A percentile compares a stretch with the other conserved stretches of the same genome.
phyloP scores from a whole-genome alignment of 2,888 invertebrate genomes.

The Odontocerum albicorne region DNA sequence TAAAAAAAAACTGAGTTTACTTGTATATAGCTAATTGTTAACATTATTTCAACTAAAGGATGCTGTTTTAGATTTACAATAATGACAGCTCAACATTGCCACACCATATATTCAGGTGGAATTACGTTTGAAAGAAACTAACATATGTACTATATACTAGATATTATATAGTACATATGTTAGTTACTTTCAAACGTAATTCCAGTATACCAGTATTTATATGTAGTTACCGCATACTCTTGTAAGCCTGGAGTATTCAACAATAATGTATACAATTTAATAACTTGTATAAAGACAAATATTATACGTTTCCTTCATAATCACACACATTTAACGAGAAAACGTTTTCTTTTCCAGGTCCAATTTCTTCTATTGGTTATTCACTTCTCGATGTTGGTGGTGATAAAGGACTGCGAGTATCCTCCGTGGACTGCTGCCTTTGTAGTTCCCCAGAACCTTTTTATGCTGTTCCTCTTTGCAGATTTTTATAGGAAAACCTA shows the following conservation, averaged over 20 bases:
- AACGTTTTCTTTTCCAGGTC: conserved; percentile 46
- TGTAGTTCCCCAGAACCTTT: conserved; percentile 64
- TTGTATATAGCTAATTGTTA: too few species aligned
- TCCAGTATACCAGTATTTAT: too few species aligned
- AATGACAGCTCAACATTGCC: too few species aligned
- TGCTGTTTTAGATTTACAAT: too few species aligned
- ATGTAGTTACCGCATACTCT: too few species aligned
- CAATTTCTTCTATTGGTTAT: conserved; percentile 66
- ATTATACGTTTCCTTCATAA: neutral
- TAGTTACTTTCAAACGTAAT: too few species aligned
- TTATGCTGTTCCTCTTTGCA: conserved; percentile 65
- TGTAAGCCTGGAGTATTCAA: neutral
- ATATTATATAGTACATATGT: too few species aligned
- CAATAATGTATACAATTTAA: neutral
- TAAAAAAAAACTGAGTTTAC: too few species aligned
- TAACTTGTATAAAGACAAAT: neutral
- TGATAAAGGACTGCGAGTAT: conserved; percentile 59
- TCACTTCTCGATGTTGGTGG: conserved; percentile 54
- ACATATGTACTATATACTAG: too few species aligned
- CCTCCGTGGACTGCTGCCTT: conserved; percentile 59
- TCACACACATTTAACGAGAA: neutral
- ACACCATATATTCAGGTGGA: too few species aligned
- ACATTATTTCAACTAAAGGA: too few species aligned
- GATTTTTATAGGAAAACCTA: conserved; percentile 71
- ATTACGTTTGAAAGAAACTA: too few species aligned